phyloP scores from a whole-genome alignment of 1,140 invertebrate genomes.

The Drosophila saltans region DNA sequence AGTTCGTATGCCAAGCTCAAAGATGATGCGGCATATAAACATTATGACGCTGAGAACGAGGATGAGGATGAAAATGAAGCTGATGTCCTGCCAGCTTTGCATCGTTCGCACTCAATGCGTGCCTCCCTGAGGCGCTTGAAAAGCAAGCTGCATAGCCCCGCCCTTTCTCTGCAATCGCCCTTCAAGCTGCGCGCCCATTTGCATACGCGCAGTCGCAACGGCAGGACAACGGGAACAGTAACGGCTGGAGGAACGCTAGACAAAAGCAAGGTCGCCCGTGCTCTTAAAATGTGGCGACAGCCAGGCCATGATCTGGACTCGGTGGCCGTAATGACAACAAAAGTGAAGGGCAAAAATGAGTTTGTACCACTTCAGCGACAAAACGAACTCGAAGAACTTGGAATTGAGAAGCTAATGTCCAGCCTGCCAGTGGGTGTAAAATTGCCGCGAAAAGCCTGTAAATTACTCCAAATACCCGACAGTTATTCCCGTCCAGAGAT shows the following conservation, averaged over 20 bases:
- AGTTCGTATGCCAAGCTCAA: slow-evolving; percentile 68
- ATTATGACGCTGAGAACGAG: slow-evolving; percentile 33
- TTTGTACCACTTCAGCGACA: slow-evolving; percentile 52
- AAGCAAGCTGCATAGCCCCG: slow-evolving; percentile 71
- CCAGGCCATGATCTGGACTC: slow-evolving; percentile 53
- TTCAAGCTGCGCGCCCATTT: slow-evolving; percentile 75
- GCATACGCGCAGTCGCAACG: slow-evolving; percentile 58
- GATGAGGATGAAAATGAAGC: slow-evolving; percentile 24
- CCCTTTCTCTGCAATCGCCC: slow-evolving; percentile 63
- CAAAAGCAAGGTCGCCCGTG: slow-evolving; percentile 58
- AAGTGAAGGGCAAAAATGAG: slow-evolving; percentile 58
- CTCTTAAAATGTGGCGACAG: slow-evolving; percentile 47
- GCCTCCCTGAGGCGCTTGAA: slow-evolving; percentile 88
- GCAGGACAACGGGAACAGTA: slow-evolving; percentile 14
- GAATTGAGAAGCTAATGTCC: slow-evolving; percentile 70
- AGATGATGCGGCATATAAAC: slow-evolving; percentile 74
- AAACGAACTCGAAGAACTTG: slow-evolving; percentile 48
- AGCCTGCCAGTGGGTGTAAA: slow-evolving; percentile 59
- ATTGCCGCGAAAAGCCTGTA: slow-evolving; percentile 72
- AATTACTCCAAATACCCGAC: slow-evolving; percentile 77
- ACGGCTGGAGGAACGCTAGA: slow-evolving; percentile 31
- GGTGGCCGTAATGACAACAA: slow-evolving; percentile 61
- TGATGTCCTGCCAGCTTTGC: slow-evolving; percentile 82
- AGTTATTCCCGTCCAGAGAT: slow-evolving; percentile 46
- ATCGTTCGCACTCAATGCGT: slow-evolving; percentile 88